Evolutionary conservation across 2,113 vertebrate genomes (phyloP), one percentile per base, ranked within the genome.

Genomic region (Oxyura jamaicensis): DNA sequence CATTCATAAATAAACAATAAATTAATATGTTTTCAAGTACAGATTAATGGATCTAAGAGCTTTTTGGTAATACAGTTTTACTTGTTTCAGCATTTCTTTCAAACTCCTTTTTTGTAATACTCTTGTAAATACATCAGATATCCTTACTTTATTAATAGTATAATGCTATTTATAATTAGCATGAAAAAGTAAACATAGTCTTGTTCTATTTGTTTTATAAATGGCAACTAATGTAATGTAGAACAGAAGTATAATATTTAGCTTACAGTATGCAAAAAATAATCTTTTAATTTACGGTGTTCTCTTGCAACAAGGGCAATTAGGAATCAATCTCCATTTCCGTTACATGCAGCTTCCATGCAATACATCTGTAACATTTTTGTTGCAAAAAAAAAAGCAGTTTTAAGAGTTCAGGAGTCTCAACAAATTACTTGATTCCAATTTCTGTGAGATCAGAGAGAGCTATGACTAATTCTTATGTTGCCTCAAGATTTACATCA

Each of bases 171-270:
- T 96, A 36, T 63, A 92, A 96, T 73, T 59, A 53, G 13, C 36
- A 60, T 73, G 66, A 91, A 92, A 86, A 89, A 80, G 52, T 81
- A 91, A 66, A 71, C 60, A 76, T 25, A 46, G n/a, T 42, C 15
- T 19, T 75, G 58, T 91, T 72, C 16, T 77, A 28, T 69, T 59
- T 93, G 66, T 83, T 96, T 91, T 79, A 23, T 68, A 95, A 97
- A 91, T 93, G 8, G 17, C 85, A 94, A 90, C 68, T 80, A 90
- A 82, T 90, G 16, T 66, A 91, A 81, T 56, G 75, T 85, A 86
- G 92, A 85, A 78, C 66, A 77, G 29, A 76, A 78, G 7, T 83
- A 48, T 39, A 58, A 44, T 76, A 59, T 60, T 88, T 91, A 68
- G 63, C 94, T 76, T 69, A 77, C 13, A 78, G 35, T 31, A 84